Base-by-base conservation (phyloP, 2,888 invertebrate species). In the Drosophila helvetica region DNA sequence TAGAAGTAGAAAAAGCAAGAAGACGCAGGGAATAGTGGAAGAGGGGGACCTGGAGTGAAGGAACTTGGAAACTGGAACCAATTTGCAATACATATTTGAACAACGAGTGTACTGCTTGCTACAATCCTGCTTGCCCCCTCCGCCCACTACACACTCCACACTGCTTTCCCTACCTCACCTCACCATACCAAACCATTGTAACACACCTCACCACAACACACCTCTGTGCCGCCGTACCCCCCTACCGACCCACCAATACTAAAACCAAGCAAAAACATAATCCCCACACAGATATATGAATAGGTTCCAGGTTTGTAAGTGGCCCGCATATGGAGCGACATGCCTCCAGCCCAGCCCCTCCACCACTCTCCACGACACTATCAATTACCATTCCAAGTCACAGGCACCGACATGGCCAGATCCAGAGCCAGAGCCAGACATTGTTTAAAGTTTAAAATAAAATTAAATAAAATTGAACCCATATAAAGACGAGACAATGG, bases 401-500 rank as follows among this genome's bases (percentile, higher is more conserved):
- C 70, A 66, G 77, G 66, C 74, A 77, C 74, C 68, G 74, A 38
- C 38, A 38, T 38, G 38, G 38, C 5, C 22, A 22, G 22, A 58
- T 52, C 55, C 71, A 55, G 67, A 54, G 74, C 77, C 78, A 48
- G 69, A 60, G 52, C 55, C 81, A 74, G 73, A 70, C 87, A 87
- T 84, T 82, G 85, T 82, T 87, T 85, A 81, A 69, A 85, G 86
- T 87, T 82, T 79, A 82, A 83, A 83, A 86, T 84, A 86, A 85
- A 83, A 87, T 82, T 87, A 85, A 82, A 82, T 78, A 87, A 87
- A 86, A 85, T 87, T 85, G 88, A 87, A 83, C 69, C 86, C 82
- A 87, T 83, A 83, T 82, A 78, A 87, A 83, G 61, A 55, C 48
- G 12, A 22, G 67, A 55, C 50, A 48, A 47, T 67, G 48, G 54